Evolutionary conservation across 2,888 invertebrate species (phyloP).

Genomic region (Cataglyphis livida): DNA sequence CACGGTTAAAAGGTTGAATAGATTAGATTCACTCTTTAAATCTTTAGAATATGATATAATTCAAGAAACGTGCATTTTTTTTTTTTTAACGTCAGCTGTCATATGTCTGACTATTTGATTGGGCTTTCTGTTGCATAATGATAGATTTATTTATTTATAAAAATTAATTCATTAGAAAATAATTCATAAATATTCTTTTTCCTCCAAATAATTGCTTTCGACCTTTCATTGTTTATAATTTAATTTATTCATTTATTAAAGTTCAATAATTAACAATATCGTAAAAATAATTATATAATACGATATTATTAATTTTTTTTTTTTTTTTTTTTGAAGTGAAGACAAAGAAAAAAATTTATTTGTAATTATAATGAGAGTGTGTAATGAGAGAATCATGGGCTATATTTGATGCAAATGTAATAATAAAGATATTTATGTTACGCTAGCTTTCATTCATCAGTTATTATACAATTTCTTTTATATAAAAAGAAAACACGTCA

Average conservation of each 20-base stretch:
- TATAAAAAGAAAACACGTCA: too few relatives aligned
- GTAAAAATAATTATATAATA: background rate
- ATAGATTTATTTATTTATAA: background rate
- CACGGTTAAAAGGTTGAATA: background rate
- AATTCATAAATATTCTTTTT: background rate
- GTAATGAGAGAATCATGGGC: too few relatives aligned
- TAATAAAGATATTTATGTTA: too few relatives aligned
- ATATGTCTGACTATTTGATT: background rate
- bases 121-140: background rate
- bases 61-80: background rate
- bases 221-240: background rate
- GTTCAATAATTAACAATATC: background rate
- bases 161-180: background rate
- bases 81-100: background rate
- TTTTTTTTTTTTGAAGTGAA: background rate
- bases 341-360: too few relatives aligned
- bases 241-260: background rate
- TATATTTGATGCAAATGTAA: too few relatives aligned
- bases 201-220: background rate
- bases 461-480: background rate
- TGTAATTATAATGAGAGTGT: too few relatives aligned
- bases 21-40: background rate
- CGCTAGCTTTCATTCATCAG: too few relatives aligned
- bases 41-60: background rate
- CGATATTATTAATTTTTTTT: background rate